These are phyloP conservation scores for Euura lappo DNA, from an alignment of 1,140 invertebrate genomes.

Conservation along the genomic window DNA sequence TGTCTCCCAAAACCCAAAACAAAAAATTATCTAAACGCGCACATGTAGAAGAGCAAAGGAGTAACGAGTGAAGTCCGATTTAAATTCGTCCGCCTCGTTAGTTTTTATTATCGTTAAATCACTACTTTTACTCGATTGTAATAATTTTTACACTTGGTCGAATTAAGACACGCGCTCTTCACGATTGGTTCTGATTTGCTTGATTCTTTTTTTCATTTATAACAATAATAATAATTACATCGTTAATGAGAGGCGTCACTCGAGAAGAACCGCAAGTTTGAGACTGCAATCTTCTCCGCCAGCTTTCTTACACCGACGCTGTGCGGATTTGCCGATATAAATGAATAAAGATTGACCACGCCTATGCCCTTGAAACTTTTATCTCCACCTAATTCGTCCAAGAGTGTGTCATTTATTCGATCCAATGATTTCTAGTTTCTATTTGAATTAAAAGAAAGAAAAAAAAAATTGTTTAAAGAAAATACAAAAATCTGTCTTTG, in stretches of 20 bases:
- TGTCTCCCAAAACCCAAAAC: too few relatives aligned
- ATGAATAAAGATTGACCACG: background rate
- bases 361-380: background rate
- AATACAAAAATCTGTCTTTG: background rate
- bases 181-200: background rate
- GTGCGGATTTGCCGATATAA: too few relatives aligned
- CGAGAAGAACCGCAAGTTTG: too few relatives aligned
- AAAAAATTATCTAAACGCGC: too few relatives aligned
- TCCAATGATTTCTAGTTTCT: constrained; percentile 43
- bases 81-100: background rate
- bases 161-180: background rate
- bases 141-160: background rate
- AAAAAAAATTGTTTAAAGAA: constrained; percentile 54
- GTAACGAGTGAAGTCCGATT: too few relatives aligned
- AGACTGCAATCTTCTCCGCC: too few relatives aligned
- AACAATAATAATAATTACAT: background rate
- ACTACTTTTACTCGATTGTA: constrained; percentile 3
- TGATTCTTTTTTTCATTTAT: background rate
- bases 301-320: too few relatives aligned
- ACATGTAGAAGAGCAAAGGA: too few relatives aligned
- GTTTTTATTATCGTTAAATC: background rate
- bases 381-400: too few relatives aligned
- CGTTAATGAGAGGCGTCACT: background rate
- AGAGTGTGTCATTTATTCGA: constrained; percentile 41
- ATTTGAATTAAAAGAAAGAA: constrained; percentile 16